Conservation (phyloP, 1,140 invertebrate species). For the Venustaconcha ellipsiformis region DNA sequence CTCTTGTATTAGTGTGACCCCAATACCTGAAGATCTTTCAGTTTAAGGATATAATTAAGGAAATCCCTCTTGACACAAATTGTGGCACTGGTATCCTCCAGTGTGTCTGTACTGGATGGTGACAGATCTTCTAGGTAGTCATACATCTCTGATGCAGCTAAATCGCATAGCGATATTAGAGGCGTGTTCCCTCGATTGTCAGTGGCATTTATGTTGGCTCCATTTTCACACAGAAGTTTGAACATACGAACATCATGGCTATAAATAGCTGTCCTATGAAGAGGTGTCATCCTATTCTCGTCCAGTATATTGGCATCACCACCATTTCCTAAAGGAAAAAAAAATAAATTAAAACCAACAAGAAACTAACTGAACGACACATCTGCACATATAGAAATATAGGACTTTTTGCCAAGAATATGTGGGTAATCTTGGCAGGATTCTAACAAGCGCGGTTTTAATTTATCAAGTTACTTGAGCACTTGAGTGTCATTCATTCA, state of each 20-base stretch:
- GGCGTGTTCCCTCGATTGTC: constrained; percentile 54
- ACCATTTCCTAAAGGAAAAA: constrained; percentile 43
- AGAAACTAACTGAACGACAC: background rate
- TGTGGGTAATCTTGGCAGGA: background rate
- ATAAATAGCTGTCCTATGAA: constrained; percentile 47
- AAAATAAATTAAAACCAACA: background rate
- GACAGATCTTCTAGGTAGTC: constrained; percentile 50
- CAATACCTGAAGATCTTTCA: constrained; percentile 46
- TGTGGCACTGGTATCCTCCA: constrained; percentile 42
- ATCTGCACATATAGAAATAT: background rate
- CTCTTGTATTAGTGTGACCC: background rate
- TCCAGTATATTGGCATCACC: constrained; percentile 55
- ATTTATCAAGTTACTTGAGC: background rate
- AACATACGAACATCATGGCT: constrained; percentile 49
- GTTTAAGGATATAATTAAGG: constrained; percentile 44
- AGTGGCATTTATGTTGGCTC: constrained; percentile 47
- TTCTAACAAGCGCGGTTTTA: background rate
- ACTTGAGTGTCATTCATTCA: background rate
- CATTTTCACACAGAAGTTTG: constrained; percentile 54
- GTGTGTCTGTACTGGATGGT: constrained; percentile 39
- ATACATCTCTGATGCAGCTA: constrained; percentile 40
- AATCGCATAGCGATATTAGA: constrained; percentile 54
- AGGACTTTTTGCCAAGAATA: too few relatives aligned
- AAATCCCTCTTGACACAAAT: constrained; percentile 48
- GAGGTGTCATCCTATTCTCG: constrained; percentile 46